Base-by-base conservation (phyloP, 2,797 vertebrate species). In the Cyprinella venusta region DNA sequence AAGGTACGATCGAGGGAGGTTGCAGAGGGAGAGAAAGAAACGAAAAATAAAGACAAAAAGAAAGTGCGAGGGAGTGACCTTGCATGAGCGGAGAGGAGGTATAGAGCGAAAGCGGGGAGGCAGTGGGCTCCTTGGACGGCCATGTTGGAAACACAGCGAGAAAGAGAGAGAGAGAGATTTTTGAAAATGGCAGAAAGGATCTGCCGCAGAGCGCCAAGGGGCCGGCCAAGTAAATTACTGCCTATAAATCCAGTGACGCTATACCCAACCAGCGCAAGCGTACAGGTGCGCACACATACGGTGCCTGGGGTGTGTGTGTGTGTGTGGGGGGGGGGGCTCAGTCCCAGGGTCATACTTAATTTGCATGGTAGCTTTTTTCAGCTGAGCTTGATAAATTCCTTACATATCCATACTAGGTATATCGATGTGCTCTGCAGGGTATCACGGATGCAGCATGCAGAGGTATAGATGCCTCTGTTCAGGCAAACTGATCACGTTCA, bases 121-220 rank as follows among this genome's bases (percentile, higher is more conserved):
- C 69, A 77, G 74, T 80, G 50, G 75, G 74, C 76, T 77, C 74
- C 83, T 84, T 54, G 24, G 77, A 80, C 83, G 83, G 88, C 86
- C 86, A 89, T 89, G 86, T 88, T 88, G 86, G 72, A 88, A 86
- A 85, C 78, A 65, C 67, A 82, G 68, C 50, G 45, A 61, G 65
- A 75, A 30, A 36, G 63, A 45, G 71, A 78, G 70, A 70, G 63
- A 82, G 80, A 64, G 79, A 81, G 76, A 26, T 67, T 79, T 72
- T 80, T 76, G 84, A 87, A 84, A 88, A 88, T 84, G 82, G 87
- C 79, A 88, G 84, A 83, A 80, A 86, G 93, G 93, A 91, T 93
- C 91, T 95, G 93, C 93, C 92, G 94, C 94, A 94, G 93, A 94
- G 92, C 90, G 93, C 91, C 93, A 92, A 93, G 92, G 91, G 92